phyloP scores from a whole-genome alignment of 2,113 vertebrate species.

The Gadus macrocephalus region DNA sequence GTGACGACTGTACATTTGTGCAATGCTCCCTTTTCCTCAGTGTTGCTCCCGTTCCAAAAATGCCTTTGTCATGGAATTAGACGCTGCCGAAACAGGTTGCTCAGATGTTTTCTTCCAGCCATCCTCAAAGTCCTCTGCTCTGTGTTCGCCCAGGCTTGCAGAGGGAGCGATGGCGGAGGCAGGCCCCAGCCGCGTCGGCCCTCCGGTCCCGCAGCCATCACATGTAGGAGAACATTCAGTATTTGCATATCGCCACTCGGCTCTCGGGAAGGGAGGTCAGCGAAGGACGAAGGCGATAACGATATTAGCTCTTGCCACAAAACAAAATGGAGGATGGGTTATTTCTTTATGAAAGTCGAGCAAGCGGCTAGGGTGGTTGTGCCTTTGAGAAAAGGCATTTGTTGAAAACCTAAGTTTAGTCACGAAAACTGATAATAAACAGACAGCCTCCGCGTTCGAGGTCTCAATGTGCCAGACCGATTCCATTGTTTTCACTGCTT shows the following conservation, averaged over 20 bases:
- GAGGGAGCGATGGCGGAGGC: conserved; percentile 31
- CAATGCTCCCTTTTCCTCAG: no score
- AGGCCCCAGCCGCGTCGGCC: conserved; percentile 22
- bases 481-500: neutral
- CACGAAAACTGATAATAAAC: neutral
- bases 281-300: neutral
- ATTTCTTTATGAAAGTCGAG: neutral
- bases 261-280: neutral
- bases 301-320: neutral
- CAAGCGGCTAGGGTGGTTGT: neutral
- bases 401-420: no score
- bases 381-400: neutral
- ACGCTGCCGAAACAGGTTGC: neutral
- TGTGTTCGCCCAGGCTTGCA: conserved; percentile 46
- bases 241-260: neutral
- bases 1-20: no score
- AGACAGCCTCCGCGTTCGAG: no score
- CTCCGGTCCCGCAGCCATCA: conserved; percentile 41
- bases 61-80: neutral
- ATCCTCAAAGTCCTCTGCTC: conserved; percentile 12
- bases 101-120: neutral
- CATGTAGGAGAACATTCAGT: conserved; percentile 48
- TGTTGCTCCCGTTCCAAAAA: neutral
- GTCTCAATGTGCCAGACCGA: neutral
- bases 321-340: neutral